Base-by-base conservation (phyloP, 2,888 invertebrate genomes). In the Apodemia duryi region DNA sequence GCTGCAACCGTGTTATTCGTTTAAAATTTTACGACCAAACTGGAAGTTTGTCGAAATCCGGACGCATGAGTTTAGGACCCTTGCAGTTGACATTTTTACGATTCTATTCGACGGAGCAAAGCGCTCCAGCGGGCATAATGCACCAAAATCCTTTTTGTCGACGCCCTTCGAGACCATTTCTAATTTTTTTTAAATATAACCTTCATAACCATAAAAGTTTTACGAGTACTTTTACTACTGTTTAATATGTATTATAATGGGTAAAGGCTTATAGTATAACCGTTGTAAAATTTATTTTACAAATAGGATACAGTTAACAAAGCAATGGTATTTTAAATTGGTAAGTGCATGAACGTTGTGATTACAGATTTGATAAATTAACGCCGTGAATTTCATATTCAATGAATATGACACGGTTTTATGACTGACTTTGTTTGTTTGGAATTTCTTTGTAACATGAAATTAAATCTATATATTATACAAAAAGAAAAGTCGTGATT, bases 201-300 rank as follows among this genome's bases (percentile, higher is more conserved):
- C 79, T 77, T 80, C 79, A 83, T 82, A 83, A 79, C 82, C 78
- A 87, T 88, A 86, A 87, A 85, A 83, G 71, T 81, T 90, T 90
- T 81, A 91, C 82, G 84, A 83, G 68, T 13, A 69, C 68, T 84
- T 90, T 91, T 89, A 91, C 86, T 87, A 86, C 88, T 86, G 84
- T 89, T 89, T 89, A 90, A 89, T 88, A 86, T 88, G 81, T 75
- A 75, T 79, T 74, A 79, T 82, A 83, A 87, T 81, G 79, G 80
- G 71, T 70, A 74, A 75, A 73, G 72, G 74, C 75, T 77, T 51
- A 81, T 82, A 82, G 84, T 77, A 81, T 84, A 82, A 21, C 79
- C 77, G 80, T 75, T 73, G 74, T 71, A 74, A 77, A 75, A 75
- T 68, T 63, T 64, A 63, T 64, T 76, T 75, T 57, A 38, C 38